Percentiles rank a stretch among this genome's conserved stretches.
These are phyloP conservation scores for Pammene fasciana DNA, from an alignment of 2,888 invertebrate species.

Conservation along the genomic window DNA sequence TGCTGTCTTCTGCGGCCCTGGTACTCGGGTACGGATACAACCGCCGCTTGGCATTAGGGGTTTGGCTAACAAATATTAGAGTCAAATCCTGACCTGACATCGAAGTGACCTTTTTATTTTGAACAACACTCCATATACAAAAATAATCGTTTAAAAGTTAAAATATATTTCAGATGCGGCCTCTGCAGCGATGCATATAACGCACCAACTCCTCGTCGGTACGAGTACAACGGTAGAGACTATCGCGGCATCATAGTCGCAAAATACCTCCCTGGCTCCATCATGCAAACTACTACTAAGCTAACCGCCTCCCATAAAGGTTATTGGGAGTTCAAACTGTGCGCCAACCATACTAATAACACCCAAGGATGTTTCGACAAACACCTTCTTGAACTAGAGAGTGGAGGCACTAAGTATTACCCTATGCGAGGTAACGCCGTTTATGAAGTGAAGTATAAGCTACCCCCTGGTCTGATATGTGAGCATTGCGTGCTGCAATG, in stretches of 20 bases:
- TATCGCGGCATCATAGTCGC: constrained; percentile 89
- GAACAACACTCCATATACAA: too few relatives aligned
- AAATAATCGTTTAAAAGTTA: not conserved
- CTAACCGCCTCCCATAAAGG: constrained; percentile 92
- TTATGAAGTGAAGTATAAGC: constrained; percentile 86
- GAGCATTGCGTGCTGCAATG: constrained; percentile 93
- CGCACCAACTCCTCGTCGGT: constrained; percentile 85
- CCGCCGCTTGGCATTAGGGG: too few relatives aligned
- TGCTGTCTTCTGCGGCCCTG: too few relatives aligned
- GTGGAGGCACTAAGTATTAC: constrained; percentile 84
- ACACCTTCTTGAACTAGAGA: constrained; percentile 82
- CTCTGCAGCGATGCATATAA: constrained; percentile 93
- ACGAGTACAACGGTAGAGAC: constrained; percentile 91
- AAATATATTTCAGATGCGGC: constrained; percentile 83
- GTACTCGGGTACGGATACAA: too few relatives aligned
- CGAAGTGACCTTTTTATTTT: too few relatives aligned
- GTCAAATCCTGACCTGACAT: too few relatives aligned
- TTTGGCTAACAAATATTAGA: too few relatives aligned
- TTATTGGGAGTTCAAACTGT: constrained; percentile 92
- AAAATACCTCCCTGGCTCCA: constrained; percentile 85
- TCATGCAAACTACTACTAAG: constrained; percentile 88
- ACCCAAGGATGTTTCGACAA: constrained; percentile 88
- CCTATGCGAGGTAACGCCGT: constrained; percentile 87
- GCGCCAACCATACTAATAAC: constrained; percentile 85
- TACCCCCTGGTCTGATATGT: constrained; percentile 86